A percentile compares a stretch with the other conserved stretches of the same genome.
Conservation (phyloP, 2,797 vertebrate genomes). For the Buphagus erythrorhynchus region DNA sequence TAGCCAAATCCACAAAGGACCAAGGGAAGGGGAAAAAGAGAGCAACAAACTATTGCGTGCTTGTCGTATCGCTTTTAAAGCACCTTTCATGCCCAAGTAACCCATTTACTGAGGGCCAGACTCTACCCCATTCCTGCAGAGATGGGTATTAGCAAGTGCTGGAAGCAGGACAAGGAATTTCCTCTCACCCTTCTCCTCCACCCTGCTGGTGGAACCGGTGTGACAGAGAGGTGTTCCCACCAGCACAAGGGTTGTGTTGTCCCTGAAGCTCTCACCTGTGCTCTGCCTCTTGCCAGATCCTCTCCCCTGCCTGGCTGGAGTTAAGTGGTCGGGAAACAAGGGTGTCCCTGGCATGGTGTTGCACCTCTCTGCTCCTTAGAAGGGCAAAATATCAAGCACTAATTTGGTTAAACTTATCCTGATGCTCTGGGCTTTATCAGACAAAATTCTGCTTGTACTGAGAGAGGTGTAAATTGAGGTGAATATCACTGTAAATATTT, state of each 20-base stretch:
- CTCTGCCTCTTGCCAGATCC: neutral
- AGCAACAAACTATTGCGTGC: neutral
- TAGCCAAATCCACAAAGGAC: constrained; percentile 51
- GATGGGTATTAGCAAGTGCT: neutral
- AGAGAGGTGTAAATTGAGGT: neutral
- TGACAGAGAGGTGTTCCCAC: neutral
- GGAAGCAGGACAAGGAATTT: neutral
- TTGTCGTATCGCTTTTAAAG: neutral
- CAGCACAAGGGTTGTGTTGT: accelerated
- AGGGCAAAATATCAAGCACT: neutral
- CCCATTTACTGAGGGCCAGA: neutral
- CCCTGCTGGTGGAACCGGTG: neutral
- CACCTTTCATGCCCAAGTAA: constrained; percentile 6
- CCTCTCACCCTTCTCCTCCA: neutral
- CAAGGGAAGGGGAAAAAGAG: constrained; percentile 39
- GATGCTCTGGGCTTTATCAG: neutral
- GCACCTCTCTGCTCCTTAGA: neutral
- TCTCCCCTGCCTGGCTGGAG: neutral
- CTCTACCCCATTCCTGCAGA: neutral
- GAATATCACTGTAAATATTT: neutral
- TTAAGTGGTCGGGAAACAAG: neutral
- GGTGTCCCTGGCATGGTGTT: neutral
- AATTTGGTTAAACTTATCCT: neutral
- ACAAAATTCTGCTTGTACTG: neutral
- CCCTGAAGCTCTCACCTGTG: neutral